phyloP scores from a whole-genome alignment of 2,797 vertebrate species.

The Myoxocephalus aenaeus region DNA sequence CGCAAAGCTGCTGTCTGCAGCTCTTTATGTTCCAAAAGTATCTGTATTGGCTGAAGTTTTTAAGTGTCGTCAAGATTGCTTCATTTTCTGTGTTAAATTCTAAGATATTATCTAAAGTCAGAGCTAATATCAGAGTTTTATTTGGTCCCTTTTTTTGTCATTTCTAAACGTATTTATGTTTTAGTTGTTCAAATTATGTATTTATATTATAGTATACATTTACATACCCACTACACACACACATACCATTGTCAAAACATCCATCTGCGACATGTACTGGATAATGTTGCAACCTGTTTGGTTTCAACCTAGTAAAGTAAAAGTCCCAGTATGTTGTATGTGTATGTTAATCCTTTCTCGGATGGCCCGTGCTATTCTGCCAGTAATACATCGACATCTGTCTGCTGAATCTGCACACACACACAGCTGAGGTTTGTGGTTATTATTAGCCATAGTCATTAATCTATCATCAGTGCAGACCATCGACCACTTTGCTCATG shows the following conservation, averaged over 20 bases:
- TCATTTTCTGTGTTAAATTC: not conserved
- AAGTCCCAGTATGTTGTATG: not conserved
- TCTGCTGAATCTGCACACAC: conserved; percentile 33
- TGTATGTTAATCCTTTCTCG: not conserved
- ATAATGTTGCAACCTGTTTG: not conserved
- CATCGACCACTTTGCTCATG: conserved; percentile 42
- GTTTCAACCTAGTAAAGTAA: not conserved
- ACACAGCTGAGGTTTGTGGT: conserved; percentile 34
- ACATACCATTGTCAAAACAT: not conserved
- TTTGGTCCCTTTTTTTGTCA: not conserved
- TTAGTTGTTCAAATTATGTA: not conserved
- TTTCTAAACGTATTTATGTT: not conserved
- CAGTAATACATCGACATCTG: conserved; percentile 12
- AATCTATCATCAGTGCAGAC: conserved; percentile 57
- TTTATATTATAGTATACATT: not conserved
- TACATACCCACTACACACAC: not conserved
- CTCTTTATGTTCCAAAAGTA: not conserved
- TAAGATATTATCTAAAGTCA: no score
- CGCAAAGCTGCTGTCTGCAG: not conserved
- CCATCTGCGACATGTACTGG: not conserved
- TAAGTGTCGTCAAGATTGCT: not conserved
- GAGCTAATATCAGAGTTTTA: no score
- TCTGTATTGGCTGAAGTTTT: not conserved
- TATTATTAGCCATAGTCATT: conserved; percentile 54
- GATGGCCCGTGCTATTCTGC: conserved; percentile 24